Evolutionary conservation across 2,797 vertebrate species (phyloP).

Genomic region (Emydoidea blandingii): DNA sequence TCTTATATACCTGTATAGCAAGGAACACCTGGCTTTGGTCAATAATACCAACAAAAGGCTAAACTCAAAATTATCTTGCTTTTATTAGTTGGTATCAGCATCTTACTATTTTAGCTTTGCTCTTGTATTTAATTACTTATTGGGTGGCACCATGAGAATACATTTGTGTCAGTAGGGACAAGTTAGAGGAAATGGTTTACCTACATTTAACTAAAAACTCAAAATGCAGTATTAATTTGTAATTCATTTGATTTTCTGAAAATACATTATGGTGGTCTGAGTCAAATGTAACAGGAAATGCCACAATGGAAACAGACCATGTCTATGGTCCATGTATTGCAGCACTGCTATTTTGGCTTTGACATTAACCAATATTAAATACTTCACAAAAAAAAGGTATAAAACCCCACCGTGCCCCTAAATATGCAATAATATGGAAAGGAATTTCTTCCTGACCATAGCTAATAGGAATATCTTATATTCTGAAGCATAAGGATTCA

Average conservation of each 20-base stretch:
- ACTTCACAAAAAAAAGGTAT: background rate
- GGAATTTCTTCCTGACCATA: background rate
- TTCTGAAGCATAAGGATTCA: background rate
- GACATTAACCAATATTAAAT: background rate
- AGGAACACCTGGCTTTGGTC: slow-evolving; percentile 67
- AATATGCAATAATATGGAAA: background rate
- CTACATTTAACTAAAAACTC: slow-evolving; percentile 7
- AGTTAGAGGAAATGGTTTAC: background rate
- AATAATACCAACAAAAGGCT: slow-evolving; percentile 57
- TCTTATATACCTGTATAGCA: slow-evolving; percentile 75
- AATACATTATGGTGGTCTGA: background rate
- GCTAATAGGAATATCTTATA: background rate
- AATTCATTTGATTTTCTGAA: slow-evolving; percentile 23
- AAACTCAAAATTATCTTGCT: slow-evolving; percentile 69
- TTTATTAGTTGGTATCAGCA: slow-evolving; percentile 67
- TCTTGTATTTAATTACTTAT: slow-evolving; percentile 26
- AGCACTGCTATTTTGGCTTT: background rate
- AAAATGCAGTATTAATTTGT: background rate
- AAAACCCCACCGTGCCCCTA: background rate
- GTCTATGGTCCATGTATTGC: background rate
- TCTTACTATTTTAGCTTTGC: slow-evolving; percentile 57
- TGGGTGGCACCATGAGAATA: background rate
- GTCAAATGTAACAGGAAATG: background rate
- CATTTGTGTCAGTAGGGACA: background rate
- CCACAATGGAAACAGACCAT: background rate